Base-by-base conservation (phyloP, 2,888 invertebrate species). In the Dicyrtoma fusca region DNA sequence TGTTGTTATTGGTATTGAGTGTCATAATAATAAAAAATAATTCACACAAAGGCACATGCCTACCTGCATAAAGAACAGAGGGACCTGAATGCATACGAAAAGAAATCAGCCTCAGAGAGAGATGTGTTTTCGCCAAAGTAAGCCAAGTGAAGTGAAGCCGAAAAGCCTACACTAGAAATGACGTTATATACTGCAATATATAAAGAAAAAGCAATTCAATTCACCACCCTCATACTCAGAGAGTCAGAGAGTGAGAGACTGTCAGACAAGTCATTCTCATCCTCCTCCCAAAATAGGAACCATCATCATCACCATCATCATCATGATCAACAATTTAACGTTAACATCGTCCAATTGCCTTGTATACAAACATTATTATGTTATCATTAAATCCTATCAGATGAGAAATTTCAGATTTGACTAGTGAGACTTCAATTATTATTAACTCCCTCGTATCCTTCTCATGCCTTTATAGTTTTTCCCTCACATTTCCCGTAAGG, bases 361-460 rank as follows among this genome's bases (percentile, higher is more conserved):
- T 61, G 44, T 61, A 42, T 61, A 34, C 59, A 42, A 61, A 34
- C 61, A 61, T 61, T 61, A 61, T 61, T 34, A 61, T 42, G 42
- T 61, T 61, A 61, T 61, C 61, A 61, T 26, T 61, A 61, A 6
- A 19, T 34, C 42, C 61, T 61, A 61, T 61, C 61, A 61, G 61
- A 61, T 61, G 61, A 61, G 61, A 61, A 61, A 61, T 42, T 34
- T 34, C 34, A 34, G 8, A 34, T 34, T 42, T 42, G 61, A 61
- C 61, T 61, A 34, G 61, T 61, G 61, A 61, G 61, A 61, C 61
- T 34, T 61, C 61, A 61, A 61, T 61, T 61, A 61, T 61, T 61
- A 34, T 34, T 8, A 34, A 34, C 34, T 34, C 34, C n/a, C 49
- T 17, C 49, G 11, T 11, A 10, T 34, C 34, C 34, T 34, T n/a